phyloP scores from a whole-genome alignment of 2,113 vertebrate species.

The Heterotilapia buettikoferi region DNA sequence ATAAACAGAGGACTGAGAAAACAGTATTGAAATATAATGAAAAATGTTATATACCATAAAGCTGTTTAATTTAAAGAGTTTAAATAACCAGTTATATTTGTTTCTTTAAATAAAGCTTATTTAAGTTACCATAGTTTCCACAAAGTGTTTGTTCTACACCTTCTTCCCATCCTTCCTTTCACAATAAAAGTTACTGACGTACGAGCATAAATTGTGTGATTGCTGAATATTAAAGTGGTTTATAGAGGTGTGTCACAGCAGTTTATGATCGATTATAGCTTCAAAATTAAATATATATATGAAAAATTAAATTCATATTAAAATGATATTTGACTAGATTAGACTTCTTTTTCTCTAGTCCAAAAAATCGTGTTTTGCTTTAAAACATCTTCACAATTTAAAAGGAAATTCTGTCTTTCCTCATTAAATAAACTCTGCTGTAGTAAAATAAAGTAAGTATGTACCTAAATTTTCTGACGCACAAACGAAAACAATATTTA shows the following conservation, averaged over 20 bases:
- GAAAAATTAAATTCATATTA: rapidly evolving
- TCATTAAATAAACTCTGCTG: not conserved
- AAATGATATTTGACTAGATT: not conserved
- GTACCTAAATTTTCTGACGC: not conserved
- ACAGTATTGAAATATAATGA: rapidly evolving
- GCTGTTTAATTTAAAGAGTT: rapidly evolving
- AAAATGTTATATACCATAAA: not conserved
- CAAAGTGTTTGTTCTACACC: not conserved
- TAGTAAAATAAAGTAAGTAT: not conserved
- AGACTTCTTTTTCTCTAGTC: not conserved
- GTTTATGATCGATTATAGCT: not conserved
- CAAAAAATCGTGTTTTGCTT: rapidly evolving
- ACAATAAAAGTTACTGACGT: not conserved
- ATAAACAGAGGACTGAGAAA: rapidly evolving
- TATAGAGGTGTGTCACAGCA: not conserved
- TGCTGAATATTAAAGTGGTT: not conserved
- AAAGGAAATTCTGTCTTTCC: not conserved
- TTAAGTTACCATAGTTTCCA: not conserved
- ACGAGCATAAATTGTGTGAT: rapidly evolving
- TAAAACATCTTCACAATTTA: not conserved
- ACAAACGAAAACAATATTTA: rapidly evolving
- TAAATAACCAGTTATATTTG: not conserved
- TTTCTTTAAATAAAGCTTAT: not conserved
- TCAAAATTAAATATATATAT: not conserved
- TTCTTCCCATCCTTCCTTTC: not conserved